A percentile compares a stretch with the other conserved stretches of the same genome.
Conservation (phyloP, 2,113 vertebrate genomes). For the Chloropsis cyanopogon region DNA sequence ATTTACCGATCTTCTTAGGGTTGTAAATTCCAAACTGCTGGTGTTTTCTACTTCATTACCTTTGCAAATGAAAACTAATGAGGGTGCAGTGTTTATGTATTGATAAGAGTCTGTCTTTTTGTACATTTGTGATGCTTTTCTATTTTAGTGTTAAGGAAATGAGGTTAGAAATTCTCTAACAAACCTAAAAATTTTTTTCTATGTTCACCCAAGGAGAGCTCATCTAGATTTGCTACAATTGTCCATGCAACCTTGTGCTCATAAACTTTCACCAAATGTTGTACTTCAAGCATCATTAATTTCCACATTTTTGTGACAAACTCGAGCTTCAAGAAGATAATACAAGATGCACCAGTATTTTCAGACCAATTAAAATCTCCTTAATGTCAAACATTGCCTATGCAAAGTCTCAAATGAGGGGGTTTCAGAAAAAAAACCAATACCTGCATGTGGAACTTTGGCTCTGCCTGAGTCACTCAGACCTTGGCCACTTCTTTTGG, state of each 20-base stretch:
- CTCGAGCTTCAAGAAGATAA: neutral
- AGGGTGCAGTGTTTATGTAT: neutral
- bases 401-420: neutral
- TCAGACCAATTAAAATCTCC: neutral
- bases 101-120: neutral
- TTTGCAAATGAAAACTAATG: conserved; percentile 41
- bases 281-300: neutral
- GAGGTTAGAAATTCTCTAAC: neutral
- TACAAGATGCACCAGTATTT: neutral
- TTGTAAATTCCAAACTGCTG: conserved; percentile 54
- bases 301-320: neutral
- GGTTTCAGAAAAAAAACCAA: neutral
- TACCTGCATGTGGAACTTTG: neutral
- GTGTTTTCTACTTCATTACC: conserved; percentile 40
- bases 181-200: neutral
- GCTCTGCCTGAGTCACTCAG: neutral
- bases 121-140: neutral
- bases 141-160: neutral
- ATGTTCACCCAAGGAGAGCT: neutral
- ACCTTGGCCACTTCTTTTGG: neutral
- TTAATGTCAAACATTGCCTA: neutral
- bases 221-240: neutral
- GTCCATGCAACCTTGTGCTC: neutral
- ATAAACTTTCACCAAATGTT: neutral
- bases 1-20: conserved; percentile 52